A percentile compares a stretch with the other conserved stretches of the same genome.
Evolutionary conservation across 2,797 vertebrate species (phyloP).

Genomic region (Gallinago solitaria): DNA sequence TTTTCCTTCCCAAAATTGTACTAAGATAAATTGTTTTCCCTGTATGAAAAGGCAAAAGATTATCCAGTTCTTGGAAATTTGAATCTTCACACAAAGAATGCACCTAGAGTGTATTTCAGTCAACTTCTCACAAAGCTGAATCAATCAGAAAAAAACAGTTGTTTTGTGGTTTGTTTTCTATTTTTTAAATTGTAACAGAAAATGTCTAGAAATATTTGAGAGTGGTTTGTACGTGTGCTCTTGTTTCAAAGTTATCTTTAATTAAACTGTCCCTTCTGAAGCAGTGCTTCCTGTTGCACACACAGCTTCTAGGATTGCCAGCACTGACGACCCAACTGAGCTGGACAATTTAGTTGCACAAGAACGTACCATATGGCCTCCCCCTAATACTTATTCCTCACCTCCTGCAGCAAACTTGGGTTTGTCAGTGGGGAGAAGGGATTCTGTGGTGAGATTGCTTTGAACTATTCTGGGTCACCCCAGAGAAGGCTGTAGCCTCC

Average conservation of each 20-base stretch:
- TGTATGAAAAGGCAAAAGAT: not conserved
- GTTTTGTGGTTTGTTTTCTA: not conserved
- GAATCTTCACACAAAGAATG: not conserved
- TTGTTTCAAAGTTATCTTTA: not conserved
- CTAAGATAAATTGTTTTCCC: not conserved
- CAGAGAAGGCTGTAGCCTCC: not conserved
- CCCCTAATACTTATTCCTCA: not conserved
- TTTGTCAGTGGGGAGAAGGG: not conserved
- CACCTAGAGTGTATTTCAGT: not conserved
- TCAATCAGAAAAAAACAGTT: not conserved
- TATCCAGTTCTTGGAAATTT: not conserved
- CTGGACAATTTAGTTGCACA: not conserved
- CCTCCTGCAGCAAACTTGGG: not conserved
- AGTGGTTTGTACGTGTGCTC: not conserved
- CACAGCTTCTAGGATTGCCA: not conserved
- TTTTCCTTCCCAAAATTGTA: not conserved
- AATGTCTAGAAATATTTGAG: not conserved
- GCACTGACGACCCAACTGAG: not conserved
- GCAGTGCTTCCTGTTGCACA: not conserved
- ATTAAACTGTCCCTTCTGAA: not conserved
- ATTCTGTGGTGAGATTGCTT: not conserved
- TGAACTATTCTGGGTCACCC: not conserved
- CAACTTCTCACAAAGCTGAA: not conserved
- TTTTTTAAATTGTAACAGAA: not conserved
- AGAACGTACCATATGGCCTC: not conserved